These are phyloP conservation scores for Hemicentrotus pulcherrimus DNA, from an alignment of 35 echinoderm and acorn worm species.

Conservation along the genomic window DNA sequence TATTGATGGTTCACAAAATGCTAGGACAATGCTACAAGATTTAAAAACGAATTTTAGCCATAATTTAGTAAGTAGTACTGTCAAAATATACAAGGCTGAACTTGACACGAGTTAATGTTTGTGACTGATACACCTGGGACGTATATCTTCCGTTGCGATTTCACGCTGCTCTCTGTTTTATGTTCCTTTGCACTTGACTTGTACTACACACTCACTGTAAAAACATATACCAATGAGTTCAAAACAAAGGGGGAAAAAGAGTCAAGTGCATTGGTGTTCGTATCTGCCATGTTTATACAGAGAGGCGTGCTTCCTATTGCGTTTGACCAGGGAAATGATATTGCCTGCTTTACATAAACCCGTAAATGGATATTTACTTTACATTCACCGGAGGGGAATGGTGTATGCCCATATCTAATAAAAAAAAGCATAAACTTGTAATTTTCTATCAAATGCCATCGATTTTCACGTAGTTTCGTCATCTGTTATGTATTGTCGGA, in stretches of 20 bases:
- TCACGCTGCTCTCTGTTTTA: not conserved
- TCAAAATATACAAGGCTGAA: not conserved
- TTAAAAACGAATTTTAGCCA: too few species aligned
- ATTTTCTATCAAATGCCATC: too few species aligned
- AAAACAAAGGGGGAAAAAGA: not conserved
- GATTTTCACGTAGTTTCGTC: too few species aligned
- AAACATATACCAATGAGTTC: not conserved
- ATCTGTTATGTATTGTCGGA: too few species aligned
- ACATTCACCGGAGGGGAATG: too few species aligned
- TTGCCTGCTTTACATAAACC: not conserved
- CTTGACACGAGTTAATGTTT: not conserved
- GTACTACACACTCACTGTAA: not conserved
- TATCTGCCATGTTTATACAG: not conserved
- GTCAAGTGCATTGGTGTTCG: not conserved
- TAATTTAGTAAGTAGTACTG: too few species aligned
- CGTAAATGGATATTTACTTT: not conserved
- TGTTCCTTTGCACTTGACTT: not conserved
- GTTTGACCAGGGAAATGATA: not conserved
- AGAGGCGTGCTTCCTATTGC: not conserved
- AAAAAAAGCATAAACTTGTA: too few species aligned
- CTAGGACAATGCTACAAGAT: too few species aligned
- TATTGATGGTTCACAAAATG: too few species aligned
- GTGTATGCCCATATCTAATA: too few species aligned
- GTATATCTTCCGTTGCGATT: not conserved
- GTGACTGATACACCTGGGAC: not conserved